Percentiles rank a stretch among this genome's conserved stretches.
These are phyloP conservation scores for Phaethon lepturus DNA, from an alignment of 2,113 vertebrate species.

Conservation along the genomic window DNA sequence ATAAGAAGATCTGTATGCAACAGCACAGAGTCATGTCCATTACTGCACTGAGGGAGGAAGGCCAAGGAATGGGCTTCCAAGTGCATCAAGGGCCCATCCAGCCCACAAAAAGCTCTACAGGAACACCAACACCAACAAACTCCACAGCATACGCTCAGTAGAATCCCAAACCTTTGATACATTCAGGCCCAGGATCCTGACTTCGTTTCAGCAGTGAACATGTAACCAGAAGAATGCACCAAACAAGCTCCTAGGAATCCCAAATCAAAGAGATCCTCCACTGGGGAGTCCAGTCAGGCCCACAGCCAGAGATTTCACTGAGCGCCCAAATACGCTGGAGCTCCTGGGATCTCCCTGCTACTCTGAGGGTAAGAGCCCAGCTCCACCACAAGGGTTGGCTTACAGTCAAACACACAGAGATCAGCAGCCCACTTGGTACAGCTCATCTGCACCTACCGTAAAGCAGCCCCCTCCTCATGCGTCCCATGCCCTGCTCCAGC, in stretches of 20 bases:
- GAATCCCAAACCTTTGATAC: not conserved
- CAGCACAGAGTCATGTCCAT: not conserved
- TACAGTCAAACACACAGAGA: not conserved
- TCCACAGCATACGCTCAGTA: accelerated
- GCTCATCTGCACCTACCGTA: slow-evolving; percentile 71
- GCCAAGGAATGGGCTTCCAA: not conserved
- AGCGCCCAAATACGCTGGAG: not conserved
- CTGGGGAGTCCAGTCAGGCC: not conserved
- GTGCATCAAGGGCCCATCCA: not conserved
- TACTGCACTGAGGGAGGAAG: not conserved
- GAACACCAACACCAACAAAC: not conserved
- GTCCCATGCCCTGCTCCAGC: slow-evolving; percentile 81
- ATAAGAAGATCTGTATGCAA: not conserved
- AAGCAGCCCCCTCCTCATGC: slow-evolving; percentile 88
- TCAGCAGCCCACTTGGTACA: not conserved
- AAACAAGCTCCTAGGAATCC: not conserved
- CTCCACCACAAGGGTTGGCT: accelerated
- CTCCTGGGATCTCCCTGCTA: not conserved
- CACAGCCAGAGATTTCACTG: not conserved
- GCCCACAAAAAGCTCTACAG: not conserved
- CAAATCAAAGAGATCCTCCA: not conserved
- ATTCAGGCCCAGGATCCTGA: not conserved
- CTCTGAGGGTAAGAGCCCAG: not conserved
- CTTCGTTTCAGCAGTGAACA: not conserved
- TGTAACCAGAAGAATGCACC: not conserved